A percentile compares a stretch with the other conserved stretches of the same genome.
These are phyloP conservation scores for Manis crassicaudata DNA, from an alignment of 2,797 vertebrate genomes.

Conservation along the genomic window DNA sequence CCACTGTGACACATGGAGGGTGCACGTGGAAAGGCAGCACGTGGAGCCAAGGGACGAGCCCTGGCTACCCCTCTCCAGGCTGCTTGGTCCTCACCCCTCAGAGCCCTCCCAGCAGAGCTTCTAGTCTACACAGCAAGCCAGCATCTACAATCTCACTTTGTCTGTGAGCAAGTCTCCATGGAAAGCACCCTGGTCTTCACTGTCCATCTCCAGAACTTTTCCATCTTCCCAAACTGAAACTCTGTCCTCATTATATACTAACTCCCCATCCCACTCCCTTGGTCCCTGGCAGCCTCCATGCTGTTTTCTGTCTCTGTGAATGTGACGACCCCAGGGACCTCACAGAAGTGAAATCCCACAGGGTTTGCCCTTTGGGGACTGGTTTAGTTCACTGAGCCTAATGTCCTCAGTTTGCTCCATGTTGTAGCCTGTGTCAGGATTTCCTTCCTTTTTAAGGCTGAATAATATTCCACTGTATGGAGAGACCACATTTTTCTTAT, in stretches of 20 bases:
- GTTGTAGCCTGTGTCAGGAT: background rate
- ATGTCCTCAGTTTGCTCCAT: background rate
- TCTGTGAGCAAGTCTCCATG: background rate
- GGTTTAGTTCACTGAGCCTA: background rate
- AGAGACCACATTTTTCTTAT: background rate
- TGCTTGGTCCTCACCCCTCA: background rate
- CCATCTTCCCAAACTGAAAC: background rate
- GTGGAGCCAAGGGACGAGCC: background rate
- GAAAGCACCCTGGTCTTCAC: background rate
- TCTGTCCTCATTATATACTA: background rate
- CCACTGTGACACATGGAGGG: too few relatives aligned
- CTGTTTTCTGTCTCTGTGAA: background rate
- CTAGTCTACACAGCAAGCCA: background rate
- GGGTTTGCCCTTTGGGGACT: background rate
- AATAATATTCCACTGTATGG: background rate
- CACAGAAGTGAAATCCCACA: background rate
- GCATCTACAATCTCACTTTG: background rate
- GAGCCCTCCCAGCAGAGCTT: background rate
- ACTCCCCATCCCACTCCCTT: background rate
- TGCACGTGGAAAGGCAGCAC: background rate
- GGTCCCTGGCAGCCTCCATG: background rate
- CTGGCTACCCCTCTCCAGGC: accelerated
- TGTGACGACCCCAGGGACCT: background rate
- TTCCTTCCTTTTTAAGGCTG: background rate
- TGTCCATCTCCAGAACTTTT: background rate